phyloP scores from a whole-genome alignment of 2,888 invertebrate species.

The Drosophila parthenogenetica region DNA sequence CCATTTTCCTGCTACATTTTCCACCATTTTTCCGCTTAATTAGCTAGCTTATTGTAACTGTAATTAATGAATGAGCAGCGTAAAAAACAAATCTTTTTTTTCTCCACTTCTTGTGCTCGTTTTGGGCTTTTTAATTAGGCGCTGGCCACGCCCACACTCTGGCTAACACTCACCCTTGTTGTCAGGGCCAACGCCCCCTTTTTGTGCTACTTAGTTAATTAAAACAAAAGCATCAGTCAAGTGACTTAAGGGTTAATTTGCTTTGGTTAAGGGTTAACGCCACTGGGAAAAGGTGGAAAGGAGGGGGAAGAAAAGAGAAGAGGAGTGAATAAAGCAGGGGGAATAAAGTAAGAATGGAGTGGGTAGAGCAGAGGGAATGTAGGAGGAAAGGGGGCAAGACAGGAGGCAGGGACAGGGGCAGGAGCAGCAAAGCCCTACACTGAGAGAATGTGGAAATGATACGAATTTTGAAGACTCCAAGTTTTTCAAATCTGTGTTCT shows the following conservation, averaged over 20 bases:
- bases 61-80: constrained; percentile 77
- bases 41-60: constrained; percentile 85
- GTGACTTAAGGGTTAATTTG: constrained; percentile 78
- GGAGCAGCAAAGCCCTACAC: too few relatives aligned
- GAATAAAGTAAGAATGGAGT: too few relatives aligned
- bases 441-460: too few relatives aligned
- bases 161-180: neutral
- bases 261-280: constrained; percentile 38
- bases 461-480: too few relatives aligned
- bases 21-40: constrained; percentile 72
- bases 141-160: constrained; percentile 42
- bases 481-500: too few relatives aligned
- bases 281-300: neutral
- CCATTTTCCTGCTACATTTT: constrained; percentile 4
- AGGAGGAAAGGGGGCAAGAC: too few relatives aligned
- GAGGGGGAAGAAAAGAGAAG: neutral
- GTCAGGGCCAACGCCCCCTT: constrained; percentile 44
- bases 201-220: constrained; percentile 74
- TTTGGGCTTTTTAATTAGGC: constrained; percentile 68
- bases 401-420: too few relatives aligned
- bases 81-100: constrained; percentile 16
- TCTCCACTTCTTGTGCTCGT: constrained; percentile 42
- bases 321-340: neutral
- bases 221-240: constrained; percentile 68
- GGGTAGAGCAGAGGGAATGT: too few relatives aligned